A percentile compares a stretch with the other conserved stretches of the same genome.
Evolutionary conservation across 2,113 vertebrate species (phyloP).

Genomic region (Acanthochromis polyacanthus): DNA sequence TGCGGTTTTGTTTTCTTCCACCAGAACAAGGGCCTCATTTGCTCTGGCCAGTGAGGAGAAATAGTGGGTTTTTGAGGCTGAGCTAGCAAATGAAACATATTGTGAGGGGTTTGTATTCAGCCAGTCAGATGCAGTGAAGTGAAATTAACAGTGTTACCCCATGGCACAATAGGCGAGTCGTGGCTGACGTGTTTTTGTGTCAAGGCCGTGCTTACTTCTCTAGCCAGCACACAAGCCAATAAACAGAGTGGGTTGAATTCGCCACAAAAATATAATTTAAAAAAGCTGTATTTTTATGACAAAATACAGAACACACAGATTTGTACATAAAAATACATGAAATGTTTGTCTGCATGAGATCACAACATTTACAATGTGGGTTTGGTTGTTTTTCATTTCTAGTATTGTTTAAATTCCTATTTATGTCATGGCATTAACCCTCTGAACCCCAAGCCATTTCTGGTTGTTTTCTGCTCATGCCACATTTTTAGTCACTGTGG

Average conservation of each 20-base stretch:
- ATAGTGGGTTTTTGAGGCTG: constrained; percentile 36
- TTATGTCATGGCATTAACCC: too few species aligned
- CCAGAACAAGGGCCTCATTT: constrained; percentile 46
- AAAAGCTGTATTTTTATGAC: background rate
- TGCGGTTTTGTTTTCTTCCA: constrained; percentile 55
- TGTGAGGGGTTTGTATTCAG: constrained; percentile 67
- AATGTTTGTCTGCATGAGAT: background rate
- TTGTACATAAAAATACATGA: background rate
- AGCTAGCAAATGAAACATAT: constrained; percentile 57
- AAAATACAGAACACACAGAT: background rate
- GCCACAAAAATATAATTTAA: background rate
- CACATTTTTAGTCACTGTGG: too few species aligned
- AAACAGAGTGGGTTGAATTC: constrained; percentile 1
- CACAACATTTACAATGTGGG: too few species aligned
- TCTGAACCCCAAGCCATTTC: too few species aligned
- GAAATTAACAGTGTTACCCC: constrained; percentile 71
- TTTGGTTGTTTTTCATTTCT: too few species aligned
- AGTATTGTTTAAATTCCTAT: too few species aligned
- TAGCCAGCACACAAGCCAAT: background rate
- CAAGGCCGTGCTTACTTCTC: constrained; percentile 27
- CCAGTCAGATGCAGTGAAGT: constrained; percentile 72
- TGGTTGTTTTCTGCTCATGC: too few species aligned
- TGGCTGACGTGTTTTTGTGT: constrained; percentile 51
- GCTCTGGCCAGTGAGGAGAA: constrained; percentile 30
- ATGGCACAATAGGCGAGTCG: constrained; percentile 48